A percentile compares a stretch with the other conserved stretches of the same genome.
phyloP scores from a whole-genome alignment of 2,888 invertebrate species.

The Ochropleura leucogaster region DNA sequence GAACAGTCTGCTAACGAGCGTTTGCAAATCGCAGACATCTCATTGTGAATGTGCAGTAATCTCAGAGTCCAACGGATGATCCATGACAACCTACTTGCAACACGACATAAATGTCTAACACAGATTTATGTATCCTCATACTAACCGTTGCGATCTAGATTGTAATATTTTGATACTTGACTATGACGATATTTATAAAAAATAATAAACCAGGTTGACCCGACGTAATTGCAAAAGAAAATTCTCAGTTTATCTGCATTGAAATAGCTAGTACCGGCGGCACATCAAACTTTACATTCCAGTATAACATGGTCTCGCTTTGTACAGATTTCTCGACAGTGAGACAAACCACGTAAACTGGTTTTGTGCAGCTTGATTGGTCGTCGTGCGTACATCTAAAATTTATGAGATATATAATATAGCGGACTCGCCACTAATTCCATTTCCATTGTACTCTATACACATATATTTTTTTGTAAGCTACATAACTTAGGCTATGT shows the following conservation, averaged over 20 bases:
- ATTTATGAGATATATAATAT: not conserved
- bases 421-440: not conserved
- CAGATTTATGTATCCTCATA: constrained; percentile 39
- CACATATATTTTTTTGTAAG: not conserved
- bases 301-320: too few relatives aligned
- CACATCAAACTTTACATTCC: too few relatives aligned
- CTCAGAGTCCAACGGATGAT: constrained; percentile 22
- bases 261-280: not conserved
- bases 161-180: constrained; percentile 20
- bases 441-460: not conserved
- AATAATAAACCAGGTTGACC: not conserved
- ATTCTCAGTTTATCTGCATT: not conserved
- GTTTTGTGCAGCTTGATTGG: too few relatives aligned
- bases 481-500: too few relatives aligned
- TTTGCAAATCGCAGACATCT: constrained; percentile 19
- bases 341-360: too few relatives aligned
- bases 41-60: constrained; percentile 31
- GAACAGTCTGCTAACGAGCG: constrained; percentile 28
- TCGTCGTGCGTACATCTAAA: not conserved
- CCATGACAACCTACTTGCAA: constrained; percentile 42
- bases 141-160: constrained; percentile 37
- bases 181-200: not conserved
- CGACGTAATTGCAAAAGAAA: not conserved
- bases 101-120: constrained; percentile 29
- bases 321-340: too few relatives aligned